Evolutionary conservation across 2,113 vertebrate genomes (phyloP), one percentile per base, ranked within the genome.

Genomic region (Chaenogobius annularis): DNA sequence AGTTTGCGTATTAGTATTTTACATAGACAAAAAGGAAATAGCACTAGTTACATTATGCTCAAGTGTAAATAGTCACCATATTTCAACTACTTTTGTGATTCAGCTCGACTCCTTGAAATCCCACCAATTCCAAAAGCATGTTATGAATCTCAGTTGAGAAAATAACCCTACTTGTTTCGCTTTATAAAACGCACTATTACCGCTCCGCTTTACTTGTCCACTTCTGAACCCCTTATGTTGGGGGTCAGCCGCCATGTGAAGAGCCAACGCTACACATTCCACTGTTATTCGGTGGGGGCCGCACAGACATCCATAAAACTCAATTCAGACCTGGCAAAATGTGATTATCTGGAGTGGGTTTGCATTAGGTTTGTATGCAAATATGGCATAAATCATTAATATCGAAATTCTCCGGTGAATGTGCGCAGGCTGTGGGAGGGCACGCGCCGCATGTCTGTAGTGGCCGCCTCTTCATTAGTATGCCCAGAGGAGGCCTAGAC

Each of bases 281-380:
- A 26, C 55, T 37, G 73, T 83, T 84, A 79, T 82, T 81, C 72
- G 82, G 74, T 52, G 82, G 87, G 84, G 84, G 86, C 58, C 48
- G 75, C 80, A 74, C 74, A 84, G 83, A 87, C 73, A 56, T 73
- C 79, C 70, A 69, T 73, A 85, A 91, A 91, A 92, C 90, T 91
- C 87, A 90, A 90, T 91, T 90, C 89, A 84, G 82, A 87, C 75
- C 86, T 80, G 81, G 85, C 76, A 78, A 91, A 93, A 94, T 91
- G 84, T 92, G 90, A 93, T 93, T 93, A 93, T 92, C 85, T 91
- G 87, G 90, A 93, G 91, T 91, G 90, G 85, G 84, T 90, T 89
- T 91, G 91, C 89, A 92, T 93, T 91, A 91, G 87, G 91, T 92
- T 92, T 92, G 92, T 90, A 93, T 93, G 93, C 92, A 93, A 93